Evolutionary conservation across 2,888 invertebrate species (phyloP).

Genomic region (Rhodophaea formosa): DNA sequence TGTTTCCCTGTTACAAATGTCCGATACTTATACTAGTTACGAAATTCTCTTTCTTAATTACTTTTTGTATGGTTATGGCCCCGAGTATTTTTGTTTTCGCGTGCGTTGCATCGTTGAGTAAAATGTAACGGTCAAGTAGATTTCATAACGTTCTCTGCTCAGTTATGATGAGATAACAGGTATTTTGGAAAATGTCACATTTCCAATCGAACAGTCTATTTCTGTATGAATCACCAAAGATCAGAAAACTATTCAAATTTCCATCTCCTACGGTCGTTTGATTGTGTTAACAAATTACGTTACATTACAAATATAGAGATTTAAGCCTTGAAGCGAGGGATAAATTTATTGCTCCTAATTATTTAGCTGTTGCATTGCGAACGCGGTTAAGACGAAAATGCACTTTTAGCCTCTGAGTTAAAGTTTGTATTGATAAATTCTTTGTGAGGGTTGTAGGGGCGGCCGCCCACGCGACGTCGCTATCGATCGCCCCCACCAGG

Average conservation of each 20-base stretch:
- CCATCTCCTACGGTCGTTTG: background rate
- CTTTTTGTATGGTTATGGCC: background rate
- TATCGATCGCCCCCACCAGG: constrained; percentile 67
- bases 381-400: background rate
- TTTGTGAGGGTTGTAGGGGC: constrained; percentile 46
- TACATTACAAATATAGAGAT: constrained; percentile 2
- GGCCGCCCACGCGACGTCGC: constrained; percentile 57
- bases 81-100: background rate
- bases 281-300: constrained; percentile 1
- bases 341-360: constrained; percentile 16
- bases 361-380: constrained; percentile 17
- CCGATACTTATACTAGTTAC: background rate
- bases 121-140: background rate
- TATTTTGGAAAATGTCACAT: no score
- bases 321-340: constrained; percentile 17
- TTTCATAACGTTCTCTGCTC: background rate
- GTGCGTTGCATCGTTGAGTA: background rate
- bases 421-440: constrained; percentile 45
- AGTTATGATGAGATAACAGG: background rate
- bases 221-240: no score
- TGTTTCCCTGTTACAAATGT: background rate
- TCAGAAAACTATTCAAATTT: background rate
- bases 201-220: no score
- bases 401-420: constrained; percentile 27
- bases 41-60: background rate